phyloP scores from a whole-genome alignment of 2,888 invertebrate genomes.

The Isotomurus palustris region DNA sequence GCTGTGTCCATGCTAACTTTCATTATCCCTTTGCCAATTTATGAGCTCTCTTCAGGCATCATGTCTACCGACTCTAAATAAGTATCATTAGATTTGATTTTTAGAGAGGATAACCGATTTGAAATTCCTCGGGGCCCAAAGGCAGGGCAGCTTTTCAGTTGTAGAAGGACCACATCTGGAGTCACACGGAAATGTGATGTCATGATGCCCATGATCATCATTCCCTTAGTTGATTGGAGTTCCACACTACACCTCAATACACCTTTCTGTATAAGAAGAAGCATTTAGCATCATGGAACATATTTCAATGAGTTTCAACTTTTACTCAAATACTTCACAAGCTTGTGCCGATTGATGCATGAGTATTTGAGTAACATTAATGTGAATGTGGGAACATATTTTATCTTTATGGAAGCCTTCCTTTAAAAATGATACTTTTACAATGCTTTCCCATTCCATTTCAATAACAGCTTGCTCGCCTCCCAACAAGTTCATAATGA shows the following conservation, averaged over 20 bases:
- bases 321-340: too few species aligned
- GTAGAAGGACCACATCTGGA: conserved; percentile 10
- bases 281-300: too few species aligned
- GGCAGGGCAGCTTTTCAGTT: too few species aligned
- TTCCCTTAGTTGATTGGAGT: too few species aligned
- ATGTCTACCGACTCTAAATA: conserved; percentile 18
- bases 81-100: conserved; percentile 27
- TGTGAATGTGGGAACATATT: neutral
- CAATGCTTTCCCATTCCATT: neutral
- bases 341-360: conserved; percentile 7
- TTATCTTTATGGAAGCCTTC: conserved; percentile 1
- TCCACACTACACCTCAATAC: too few species aligned
- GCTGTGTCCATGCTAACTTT: conserved; percentile 31
- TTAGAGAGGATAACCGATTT: too few species aligned
- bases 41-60: conserved; percentile 13
- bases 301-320: too few species aligned
- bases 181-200: neutral
- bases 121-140: too few species aligned
- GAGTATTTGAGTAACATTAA: neutral
- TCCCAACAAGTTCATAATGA: conserved; percentile 2
- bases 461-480: neutral
- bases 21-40: conserved; percentile 41
- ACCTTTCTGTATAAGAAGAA: neutral
- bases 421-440: neutral
- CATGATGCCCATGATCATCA: neutral